Conservation (phyloP, 2,113 vertebrate genomes). For the Gopherus flavomarginatus region DNA sequence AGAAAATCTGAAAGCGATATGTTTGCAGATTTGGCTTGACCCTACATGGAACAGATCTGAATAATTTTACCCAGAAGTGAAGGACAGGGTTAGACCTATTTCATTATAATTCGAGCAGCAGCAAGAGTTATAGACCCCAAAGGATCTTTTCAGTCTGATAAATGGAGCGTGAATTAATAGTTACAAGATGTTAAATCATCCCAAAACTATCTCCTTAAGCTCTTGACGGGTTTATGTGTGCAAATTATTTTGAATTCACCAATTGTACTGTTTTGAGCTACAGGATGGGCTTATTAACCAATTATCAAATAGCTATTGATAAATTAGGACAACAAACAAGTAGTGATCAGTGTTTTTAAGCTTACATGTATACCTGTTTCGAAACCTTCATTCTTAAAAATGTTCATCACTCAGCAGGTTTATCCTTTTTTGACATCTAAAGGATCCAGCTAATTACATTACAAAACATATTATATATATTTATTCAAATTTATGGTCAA, state of each 20-base stretch:
- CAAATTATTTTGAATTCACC: not conserved
- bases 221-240: not conserved
- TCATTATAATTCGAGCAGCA: conserved; percentile 40
- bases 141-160: conserved; percentile 49
- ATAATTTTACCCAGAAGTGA: conserved; percentile 29
- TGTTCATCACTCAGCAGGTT: not conserved
- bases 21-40: conserved; percentile 41
- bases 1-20: conserved; percentile 2
- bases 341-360: not conserved
- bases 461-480: not conserved
- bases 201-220: not conserved
- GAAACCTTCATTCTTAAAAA: not conserved
- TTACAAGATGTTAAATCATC: conserved; percentile 38
- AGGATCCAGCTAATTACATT: not conserved
- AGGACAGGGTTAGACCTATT: conserved; percentile 35
- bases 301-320: not conserved
- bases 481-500: not conserved
- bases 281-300: not conserved
- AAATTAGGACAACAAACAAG: not conserved
- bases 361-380: not conserved
- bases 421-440: not conserved
- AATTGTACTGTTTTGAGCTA: not conserved
- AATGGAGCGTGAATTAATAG: not conserved
- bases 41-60: not conserved
- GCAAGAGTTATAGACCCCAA: conserved; percentile 45